Conservation (phyloP, 2,888 invertebrate species). For the Calliphora vomitoria region DNA sequence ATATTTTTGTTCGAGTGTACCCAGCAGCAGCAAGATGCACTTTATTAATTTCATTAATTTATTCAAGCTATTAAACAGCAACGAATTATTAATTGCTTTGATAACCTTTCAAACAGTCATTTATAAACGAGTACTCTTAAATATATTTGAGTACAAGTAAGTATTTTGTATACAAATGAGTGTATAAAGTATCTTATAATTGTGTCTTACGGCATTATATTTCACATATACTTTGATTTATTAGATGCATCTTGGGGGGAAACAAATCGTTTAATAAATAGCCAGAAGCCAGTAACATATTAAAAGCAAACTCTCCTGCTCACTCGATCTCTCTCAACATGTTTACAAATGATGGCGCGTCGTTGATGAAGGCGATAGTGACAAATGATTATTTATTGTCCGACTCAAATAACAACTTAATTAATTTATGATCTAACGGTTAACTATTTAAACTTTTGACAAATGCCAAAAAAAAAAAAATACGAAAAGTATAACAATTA, state of each 20-base stretch:
- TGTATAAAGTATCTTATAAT: slow-evolving; percentile 37
- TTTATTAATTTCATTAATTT: slow-evolving; percentile 29
- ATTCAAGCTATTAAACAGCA: slow-evolving; percentile 43
- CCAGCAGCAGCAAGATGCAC: not conserved
- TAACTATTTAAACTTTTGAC: slow-evolving; percentile 73
- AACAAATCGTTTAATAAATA: slow-evolving; percentile 25
- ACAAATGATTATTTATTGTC: slow-evolving; percentile 65
- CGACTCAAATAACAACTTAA: slow-evolving; percentile 71
- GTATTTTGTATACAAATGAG: not conserved
- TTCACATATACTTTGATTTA: slow-evolving; percentile 65
- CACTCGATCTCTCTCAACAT: not conserved
- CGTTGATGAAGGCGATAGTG: slow-evolving; percentile 34
- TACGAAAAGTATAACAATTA: slow-evolving; percentile 48
- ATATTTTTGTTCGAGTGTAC: not conserved
- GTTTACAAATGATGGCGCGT: slow-evolving; percentile 14
- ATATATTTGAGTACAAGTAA: not conserved
- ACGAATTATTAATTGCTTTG: slow-evolving; percentile 65
- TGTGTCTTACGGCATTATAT: slow-evolving; percentile 38
- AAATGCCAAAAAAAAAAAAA: slow-evolving; percentile 63
- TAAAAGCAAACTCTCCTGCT: not conserved
- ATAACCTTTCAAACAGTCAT: slow-evolving; percentile 63
- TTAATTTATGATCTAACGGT: slow-evolving; percentile 75
- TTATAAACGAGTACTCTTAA: not conserved
- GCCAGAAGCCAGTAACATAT: slow-evolving; percentile 2
- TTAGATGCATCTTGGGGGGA: slow-evolving; percentile 42